Conservation (phyloP, 2,797 vertebrate species). For the Nasua narica region DNA sequence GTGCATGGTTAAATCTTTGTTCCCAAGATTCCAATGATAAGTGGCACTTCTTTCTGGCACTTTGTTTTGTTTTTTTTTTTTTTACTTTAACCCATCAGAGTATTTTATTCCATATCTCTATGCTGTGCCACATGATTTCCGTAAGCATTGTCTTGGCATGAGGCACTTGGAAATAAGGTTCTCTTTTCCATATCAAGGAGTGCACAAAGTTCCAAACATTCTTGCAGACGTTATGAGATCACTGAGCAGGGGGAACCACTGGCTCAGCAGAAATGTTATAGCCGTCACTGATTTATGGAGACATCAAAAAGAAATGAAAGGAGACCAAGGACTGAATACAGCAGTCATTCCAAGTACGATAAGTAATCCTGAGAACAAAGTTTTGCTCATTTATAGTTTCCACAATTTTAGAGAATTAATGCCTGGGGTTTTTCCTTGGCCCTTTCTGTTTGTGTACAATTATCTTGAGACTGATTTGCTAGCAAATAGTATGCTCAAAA, state of each 20-base stretch:
- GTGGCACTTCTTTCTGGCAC: neutral
- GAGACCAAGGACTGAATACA: neutral
- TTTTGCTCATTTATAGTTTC: constrained; percentile 48
- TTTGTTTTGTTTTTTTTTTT: neutral
- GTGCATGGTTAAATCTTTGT: neutral
- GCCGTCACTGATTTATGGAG: constrained; percentile 34
- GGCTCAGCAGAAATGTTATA: constrained; percentile 1
- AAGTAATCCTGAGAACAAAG: constrained; percentile 51
- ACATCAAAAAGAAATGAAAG: constrained; percentile 42
- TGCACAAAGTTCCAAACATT: neutral
- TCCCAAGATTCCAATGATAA: neutral
- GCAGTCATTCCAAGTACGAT: neutral
- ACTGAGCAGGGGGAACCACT: neutral
- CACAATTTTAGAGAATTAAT: constrained; percentile 69
- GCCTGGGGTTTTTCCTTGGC: constrained; percentile 68
- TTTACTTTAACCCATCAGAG: neutral
- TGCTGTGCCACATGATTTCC: neutral
- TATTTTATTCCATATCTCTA: neutral
- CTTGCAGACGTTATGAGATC: neutral
- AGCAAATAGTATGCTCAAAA: constrained; percentile 78
- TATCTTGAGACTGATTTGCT: constrained; percentile 80
- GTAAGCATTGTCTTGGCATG: neutral
- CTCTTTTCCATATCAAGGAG: neutral
- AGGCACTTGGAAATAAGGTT: constrained; percentile 2
- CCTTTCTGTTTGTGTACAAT: constrained; percentile 72